These are phyloP conservation scores for Aphelocoma coerulescens DNA, from an alignment of 2,113 vertebrate genomes.

Conservation along the genomic window DNA sequence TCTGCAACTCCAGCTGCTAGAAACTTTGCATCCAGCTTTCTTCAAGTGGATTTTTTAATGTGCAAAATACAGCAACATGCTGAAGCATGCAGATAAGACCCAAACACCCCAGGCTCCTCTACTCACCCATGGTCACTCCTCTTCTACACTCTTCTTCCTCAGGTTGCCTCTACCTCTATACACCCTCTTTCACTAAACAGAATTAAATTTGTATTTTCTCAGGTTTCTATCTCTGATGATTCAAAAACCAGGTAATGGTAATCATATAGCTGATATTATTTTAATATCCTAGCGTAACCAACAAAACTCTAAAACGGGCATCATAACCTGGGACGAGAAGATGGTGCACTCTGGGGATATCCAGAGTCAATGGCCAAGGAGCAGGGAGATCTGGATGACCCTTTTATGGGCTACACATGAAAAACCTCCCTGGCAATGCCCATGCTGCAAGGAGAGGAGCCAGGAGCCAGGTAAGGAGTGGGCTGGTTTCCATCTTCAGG, in stretches of 20 bases:
- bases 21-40: not conserved
- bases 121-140: not conserved
- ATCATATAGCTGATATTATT: not conserved
- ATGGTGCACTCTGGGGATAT: not conserved
- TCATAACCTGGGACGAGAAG: fast-evolving
- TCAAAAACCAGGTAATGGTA: not conserved
- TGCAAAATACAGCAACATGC: not conserved
- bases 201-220: not conserved
- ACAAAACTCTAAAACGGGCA: not conserved
- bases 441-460: not conserved
- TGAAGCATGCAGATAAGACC: not conserved
- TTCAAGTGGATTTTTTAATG: not conserved
- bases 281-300: not conserved
- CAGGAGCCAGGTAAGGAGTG: not conserved
- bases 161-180: not conserved
- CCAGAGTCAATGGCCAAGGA: not conserved
- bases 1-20: not conserved
- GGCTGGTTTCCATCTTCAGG: not conserved
- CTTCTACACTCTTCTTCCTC: not conserved
- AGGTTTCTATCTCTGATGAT: not conserved
- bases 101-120: not conserved
- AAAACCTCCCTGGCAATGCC: not conserved
- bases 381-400: not conserved
- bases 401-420: not conserved
- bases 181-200: not conserved